Evolutionary conservation across 92 coral and sea anemone species (phyloP), one percentile per base, ranked within the genome.

Genomic region (Epizoanthus stellaris): DNA sequence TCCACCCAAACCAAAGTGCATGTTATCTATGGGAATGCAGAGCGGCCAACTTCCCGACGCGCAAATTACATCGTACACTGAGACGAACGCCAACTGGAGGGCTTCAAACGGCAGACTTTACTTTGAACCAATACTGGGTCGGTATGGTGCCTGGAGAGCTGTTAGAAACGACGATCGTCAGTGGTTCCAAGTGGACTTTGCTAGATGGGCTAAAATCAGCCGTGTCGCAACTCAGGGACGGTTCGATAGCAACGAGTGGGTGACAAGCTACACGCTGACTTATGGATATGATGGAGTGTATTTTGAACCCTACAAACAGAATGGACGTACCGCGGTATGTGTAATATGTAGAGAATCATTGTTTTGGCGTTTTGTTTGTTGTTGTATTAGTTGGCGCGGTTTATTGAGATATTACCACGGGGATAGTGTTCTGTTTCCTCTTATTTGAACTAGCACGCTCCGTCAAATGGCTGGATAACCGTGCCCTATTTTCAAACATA

Each of bases 11-110:
- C 82, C 82, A 23, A 76, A 76, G 34, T 76, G 82, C 42, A 76
- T 76, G 82, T 40, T 39, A n/a, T 76, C 82, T 12, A 38, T 76
- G 69, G 82, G 82, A 17, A 9, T 76, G 34, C 82, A 76, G 39
- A 76, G 82, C 43, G 82, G 82, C 3, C 82, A 76, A 10, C 19
- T 76, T 20, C 82, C 82, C 3, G 82, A 76, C 19, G 82, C 70
- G 21, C 82, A 76, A 76, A 76, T 76, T 3, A 76, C 82, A 14
- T 59, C 81, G 36, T 76, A 59, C 68, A 76, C 81, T 5, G 36
- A 30, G 36, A 30, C 36, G 36, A 30, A 30, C 36, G 36, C 36
- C 36, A 30, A 30, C 36, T 30, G 36, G 36, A 30, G 36, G 36
- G 36, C 36, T 30, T 30, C 36, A 30, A 30, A 30, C 36, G 36